Percentiles rank a stretch among this genome's conserved stretches.
These are phyloP conservation scores for Caenorhabditis sp. DNA, from an alignment of 2,888 invertebrate genomes.

Conservation along the genomic window DNA sequence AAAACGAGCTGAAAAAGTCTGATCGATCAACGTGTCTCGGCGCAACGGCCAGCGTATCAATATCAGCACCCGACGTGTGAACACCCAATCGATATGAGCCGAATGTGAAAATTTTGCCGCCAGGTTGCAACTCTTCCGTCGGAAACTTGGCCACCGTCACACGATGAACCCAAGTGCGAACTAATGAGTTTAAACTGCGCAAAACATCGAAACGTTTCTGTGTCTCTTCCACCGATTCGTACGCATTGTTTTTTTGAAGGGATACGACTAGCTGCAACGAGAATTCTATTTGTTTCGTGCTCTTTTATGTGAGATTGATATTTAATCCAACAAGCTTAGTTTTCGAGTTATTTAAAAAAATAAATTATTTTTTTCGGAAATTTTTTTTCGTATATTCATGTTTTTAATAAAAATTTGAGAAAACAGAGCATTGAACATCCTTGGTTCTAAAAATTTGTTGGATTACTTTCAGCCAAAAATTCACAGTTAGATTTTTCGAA, in stretches of 20 bases:
- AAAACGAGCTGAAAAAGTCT: conserved; percentile 95
- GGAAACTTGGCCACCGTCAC: conserved; percentile 83
- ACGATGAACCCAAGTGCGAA: conserved; percentile 91
- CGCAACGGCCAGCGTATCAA: conserved; percentile 96
- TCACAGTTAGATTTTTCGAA: too few species aligned
- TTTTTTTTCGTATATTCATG: too few species aligned
- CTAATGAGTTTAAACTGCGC: conserved; percentile 85
- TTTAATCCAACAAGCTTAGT: too few species aligned
- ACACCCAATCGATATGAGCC: conserved; percentile 91
- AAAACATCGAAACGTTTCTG: conserved; percentile 72
- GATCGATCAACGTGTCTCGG: conserved; percentile 90
- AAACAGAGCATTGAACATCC: too few species aligned
- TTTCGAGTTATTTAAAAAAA: too few species aligned
- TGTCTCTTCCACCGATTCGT: conserved; percentile 66
- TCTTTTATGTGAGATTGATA: too few species aligned
- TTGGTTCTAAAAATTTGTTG: too few species aligned
- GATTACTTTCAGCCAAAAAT: too few species aligned
- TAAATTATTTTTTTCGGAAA: too few species aligned
- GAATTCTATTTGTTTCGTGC: too few species aligned
- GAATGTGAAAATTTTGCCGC: conserved; percentile 99
- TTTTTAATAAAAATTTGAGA: too few species aligned
- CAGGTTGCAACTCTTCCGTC: conserved; percentile 83
- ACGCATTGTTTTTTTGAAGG: conserved; percentile 55
- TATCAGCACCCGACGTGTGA: conserved; percentile 96
- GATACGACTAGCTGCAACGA: conserved; percentile 31